Percentiles rank a stretch among this genome's conserved stretches.
Conservation (phyloP, 2,888 invertebrate species). For the Perdita meconis region DNA sequence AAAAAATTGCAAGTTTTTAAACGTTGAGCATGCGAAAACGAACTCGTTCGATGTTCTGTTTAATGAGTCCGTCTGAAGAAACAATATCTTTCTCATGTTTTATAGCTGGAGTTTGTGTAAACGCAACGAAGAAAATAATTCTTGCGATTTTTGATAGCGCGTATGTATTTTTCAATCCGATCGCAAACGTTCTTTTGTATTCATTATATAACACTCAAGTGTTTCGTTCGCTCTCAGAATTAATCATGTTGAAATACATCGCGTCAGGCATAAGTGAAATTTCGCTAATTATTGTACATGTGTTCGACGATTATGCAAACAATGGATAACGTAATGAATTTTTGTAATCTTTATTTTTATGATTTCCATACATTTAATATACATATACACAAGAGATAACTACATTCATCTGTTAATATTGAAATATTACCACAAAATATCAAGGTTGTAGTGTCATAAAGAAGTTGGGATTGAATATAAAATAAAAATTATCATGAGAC, state of each 20-base stretch:
- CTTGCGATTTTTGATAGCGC: slow-evolving; percentile 27
- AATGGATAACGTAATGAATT: slow-evolving; percentile 61
- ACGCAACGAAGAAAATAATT: slow-evolving; percentile 29
- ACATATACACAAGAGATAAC: slow-evolving; percentile 74
- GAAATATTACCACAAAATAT: slow-evolving; percentile 69
- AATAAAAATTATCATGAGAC: slow-evolving; percentile 65
- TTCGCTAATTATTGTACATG: slow-evolving; percentile 21
- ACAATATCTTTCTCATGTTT: slow-evolving; percentile 56
- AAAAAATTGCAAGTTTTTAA: slow-evolving; percentile 53
- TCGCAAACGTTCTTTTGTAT: slow-evolving; percentile 45
- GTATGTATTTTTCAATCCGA: slow-evolving; percentile 37
- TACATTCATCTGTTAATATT: slow-evolving; percentile 62
- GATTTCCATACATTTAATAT: slow-evolving; percentile 77
- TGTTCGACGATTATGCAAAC: slow-evolving; percentile 28
- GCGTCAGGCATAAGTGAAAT: slow-evolving; percentile 25
- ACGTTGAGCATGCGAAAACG: slow-evolving; percentile 42
- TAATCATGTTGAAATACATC: slow-evolving; percentile 23
- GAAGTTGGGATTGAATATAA: slow-evolving; percentile 58
- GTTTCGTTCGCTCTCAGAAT: slow-evolving; percentile 32
- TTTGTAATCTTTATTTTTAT: slow-evolving; percentile 76
- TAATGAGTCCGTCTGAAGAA: slow-evolving; percentile 51
- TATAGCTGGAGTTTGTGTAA: slow-evolving; percentile 26
- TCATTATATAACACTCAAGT: slow-evolving; percentile 45
- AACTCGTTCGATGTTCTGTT: slow-evolving; percentile 18
- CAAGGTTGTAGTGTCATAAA: slow-evolving; percentile 72